These are phyloP conservation scores for Drosophila carrolli DNA, from an alignment of 1,140 invertebrate species.

Conservation along the genomic window DNA sequence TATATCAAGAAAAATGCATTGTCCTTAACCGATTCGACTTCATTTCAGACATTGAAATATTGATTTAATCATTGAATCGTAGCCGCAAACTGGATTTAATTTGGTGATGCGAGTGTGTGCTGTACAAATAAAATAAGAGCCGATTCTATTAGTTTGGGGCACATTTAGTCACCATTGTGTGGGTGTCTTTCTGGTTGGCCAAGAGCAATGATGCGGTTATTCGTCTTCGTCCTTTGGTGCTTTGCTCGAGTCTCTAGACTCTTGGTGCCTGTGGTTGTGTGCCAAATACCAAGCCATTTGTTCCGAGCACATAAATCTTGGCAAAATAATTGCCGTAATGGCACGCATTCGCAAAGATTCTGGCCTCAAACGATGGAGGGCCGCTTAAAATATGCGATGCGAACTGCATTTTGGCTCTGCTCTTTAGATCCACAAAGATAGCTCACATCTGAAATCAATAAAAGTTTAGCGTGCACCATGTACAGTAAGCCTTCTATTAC, in stretches of 20 bases:
- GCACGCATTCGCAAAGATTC: slow-evolving; percentile 44
- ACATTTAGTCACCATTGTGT: slow-evolving; percentile 23
- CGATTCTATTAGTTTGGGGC: slow-evolving; percentile 32
- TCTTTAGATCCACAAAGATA: slow-evolving; percentile 67
- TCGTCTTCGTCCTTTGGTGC: slow-evolving; percentile 37
- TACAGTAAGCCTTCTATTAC: neutral
- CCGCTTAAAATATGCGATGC: slow-evolving; percentile 64
- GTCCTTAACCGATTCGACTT: slow-evolving; percentile 19
- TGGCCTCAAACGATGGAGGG: slow-evolving; percentile 49
- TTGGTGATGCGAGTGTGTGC: neutral
- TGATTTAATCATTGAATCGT: slow-evolving; percentile 44
- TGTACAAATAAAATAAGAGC: slow-evolving; percentile 11
- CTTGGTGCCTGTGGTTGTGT: slow-evolving; percentile 12
- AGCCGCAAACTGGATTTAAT: slow-evolving; percentile 16
- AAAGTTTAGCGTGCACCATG: slow-evolving; percentile 49
- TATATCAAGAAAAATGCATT: slow-evolving; percentile 8
- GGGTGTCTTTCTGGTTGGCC: slow-evolving; percentile 27
- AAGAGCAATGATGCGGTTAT: slow-evolving; percentile 39
- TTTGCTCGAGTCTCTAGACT: slow-evolving; percentile 19
- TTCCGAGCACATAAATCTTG: slow-evolving; percentile 67
- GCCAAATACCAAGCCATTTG: slow-evolving; percentile 72
- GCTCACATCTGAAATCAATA: slow-evolving; percentile 72
- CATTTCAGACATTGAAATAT: slow-evolving; percentile 28
- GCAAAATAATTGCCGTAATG: slow-evolving; percentile 48
- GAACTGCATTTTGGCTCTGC: slow-evolving; percentile 49